Percentiles rank a stretch among this genome's conserved stretches.
Evolutionary conservation across 2,797 vertebrate species (phyloP).

Genomic region (Enteromius anoplus): DNA sequence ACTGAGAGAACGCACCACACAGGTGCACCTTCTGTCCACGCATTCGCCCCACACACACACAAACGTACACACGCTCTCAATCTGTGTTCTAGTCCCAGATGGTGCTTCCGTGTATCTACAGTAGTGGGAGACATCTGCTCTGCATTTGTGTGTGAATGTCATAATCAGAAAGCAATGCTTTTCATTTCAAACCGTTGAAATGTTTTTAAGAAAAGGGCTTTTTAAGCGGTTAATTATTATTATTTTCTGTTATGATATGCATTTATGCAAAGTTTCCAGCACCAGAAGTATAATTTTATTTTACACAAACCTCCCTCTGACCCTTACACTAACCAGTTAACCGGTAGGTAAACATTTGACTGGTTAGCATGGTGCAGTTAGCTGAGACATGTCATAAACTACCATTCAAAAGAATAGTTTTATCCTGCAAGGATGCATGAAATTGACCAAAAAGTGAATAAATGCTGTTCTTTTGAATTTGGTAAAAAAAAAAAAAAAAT

Average conservation of each 20-base stretch:
- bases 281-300: not conserved
- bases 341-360: not conserved
- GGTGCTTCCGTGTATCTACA: constrained; percentile 77
- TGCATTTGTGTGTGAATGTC: constrained; percentile 54
- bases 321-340: not conserved
- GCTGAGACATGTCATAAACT: not conserved
- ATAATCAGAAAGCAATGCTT: constrained; percentile 71
- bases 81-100: constrained; percentile 74
- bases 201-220: not conserved
- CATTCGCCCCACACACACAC: constrained; percentile 51
- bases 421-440: not conserved
- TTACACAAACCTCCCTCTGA: not conserved
- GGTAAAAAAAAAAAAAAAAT: not conserved
- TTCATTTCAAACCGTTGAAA: constrained; percentile 72
- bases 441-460: not conserved
- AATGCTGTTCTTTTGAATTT: not conserved
- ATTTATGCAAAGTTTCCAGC: not conserved
- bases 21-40: constrained; percentile 56
- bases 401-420: not conserved
- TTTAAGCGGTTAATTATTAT: not conserved
- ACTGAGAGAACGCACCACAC: constrained; percentile 57
- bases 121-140: constrained; percentile 82
- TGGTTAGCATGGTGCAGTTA: not conserved
- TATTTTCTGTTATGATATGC: too few relatives aligned
- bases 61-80: constrained; percentile 28